phyloP scores from a whole-genome alignment of 2,113 vertebrate species.

The Nicator chloris region DNA sequence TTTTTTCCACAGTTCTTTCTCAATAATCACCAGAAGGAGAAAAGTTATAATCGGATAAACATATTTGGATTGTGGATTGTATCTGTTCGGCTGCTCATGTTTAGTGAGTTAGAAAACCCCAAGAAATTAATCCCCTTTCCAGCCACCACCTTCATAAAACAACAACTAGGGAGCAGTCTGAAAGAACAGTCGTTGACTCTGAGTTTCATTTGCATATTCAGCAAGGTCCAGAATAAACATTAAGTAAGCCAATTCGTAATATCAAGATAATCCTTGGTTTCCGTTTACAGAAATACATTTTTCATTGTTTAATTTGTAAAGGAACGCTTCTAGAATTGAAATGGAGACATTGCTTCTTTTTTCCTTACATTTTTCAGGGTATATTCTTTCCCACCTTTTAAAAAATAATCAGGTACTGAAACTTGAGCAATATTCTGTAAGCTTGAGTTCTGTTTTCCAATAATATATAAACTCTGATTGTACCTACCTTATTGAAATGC shows the following conservation, averaged over 20 bases:
- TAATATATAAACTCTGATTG: neutral
- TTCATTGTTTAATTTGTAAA: neutral
- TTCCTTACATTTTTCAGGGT: neutral
- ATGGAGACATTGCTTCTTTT: neutral
- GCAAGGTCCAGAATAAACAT: neutral
- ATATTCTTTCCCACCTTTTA: neutral
- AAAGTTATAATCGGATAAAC: neutral
- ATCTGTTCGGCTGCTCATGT: neutral
- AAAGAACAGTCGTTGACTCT: neutral
- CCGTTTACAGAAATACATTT: neutral
- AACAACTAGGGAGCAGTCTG: neutral
- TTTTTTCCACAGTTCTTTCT: neutral
- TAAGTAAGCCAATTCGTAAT: neutral
- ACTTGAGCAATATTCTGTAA: neutral
- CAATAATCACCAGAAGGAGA: neutral
- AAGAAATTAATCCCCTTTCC: neutral
- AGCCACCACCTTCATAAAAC: neutral
- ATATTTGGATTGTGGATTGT: neutral
- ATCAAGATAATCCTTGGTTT: neutral
- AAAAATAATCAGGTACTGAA: neutral
- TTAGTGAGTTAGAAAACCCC: neutral
- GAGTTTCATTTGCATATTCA: neutral
- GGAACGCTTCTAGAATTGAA: neutral
- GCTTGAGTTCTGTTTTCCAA: neutral
- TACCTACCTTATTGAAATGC: neutral